Conservation (phyloP, 2,797 vertebrate species). For the Calcarius lapponicus region DNA sequence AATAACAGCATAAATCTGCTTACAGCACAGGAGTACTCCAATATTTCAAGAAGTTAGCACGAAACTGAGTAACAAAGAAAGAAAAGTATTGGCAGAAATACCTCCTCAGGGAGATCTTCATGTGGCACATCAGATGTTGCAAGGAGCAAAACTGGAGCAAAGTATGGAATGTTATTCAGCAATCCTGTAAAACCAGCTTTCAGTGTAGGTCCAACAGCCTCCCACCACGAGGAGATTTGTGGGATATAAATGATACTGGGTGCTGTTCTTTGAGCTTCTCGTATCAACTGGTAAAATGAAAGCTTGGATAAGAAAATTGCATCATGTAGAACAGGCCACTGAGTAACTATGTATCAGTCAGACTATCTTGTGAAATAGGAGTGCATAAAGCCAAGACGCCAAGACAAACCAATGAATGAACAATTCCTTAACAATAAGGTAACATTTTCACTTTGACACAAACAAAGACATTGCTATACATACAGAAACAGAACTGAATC, state of each 20-base stretch:
- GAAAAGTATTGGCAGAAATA: constrained; percentile 50
- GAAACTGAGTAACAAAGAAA: not conserved
- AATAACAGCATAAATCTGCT: not conserved
- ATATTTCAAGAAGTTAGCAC: not conserved
- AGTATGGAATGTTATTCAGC: constrained; percentile 87
- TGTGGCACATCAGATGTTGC: constrained; percentile 86
- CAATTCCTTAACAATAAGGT: not conserved
- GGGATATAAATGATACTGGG: constrained; percentile 94
- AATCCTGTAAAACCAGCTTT: constrained; percentile 89
- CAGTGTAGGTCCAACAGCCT: constrained; percentile 83
- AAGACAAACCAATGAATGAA: not conserved
- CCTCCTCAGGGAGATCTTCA: constrained; percentile 83
- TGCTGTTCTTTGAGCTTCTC: constrained; percentile 89
- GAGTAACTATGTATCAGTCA: not conserved
- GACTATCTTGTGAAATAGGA: not conserved
- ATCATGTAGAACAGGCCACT: not conserved
- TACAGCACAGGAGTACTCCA: not conserved
- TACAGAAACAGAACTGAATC: not conserved
- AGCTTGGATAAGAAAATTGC: not conserved
- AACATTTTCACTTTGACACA: not conserved
- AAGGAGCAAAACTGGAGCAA: constrained; percentile 91
- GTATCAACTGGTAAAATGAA: constrained; percentile 81
- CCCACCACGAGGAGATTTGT: constrained; percentile 92
- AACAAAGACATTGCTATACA: not conserved
- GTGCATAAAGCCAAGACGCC: not conserved